These are phyloP conservation scores for Platycheirus albimanus DNA, from an alignment of 2,888 invertebrate species.

Conservation along the genomic window DNA sequence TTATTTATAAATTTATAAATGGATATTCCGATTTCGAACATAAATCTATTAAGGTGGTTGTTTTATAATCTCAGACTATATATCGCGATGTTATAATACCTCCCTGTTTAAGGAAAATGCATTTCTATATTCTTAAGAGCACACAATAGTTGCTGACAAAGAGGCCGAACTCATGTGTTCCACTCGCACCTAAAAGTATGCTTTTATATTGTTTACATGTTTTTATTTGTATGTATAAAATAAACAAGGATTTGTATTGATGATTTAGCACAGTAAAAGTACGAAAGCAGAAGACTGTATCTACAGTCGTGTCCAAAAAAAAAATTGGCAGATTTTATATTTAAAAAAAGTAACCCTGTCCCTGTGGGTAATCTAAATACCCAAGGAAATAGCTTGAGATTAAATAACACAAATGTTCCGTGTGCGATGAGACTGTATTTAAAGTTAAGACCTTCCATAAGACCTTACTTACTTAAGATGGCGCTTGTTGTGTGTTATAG, in stretches of 20 bases:
- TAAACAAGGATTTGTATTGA: not conserved
- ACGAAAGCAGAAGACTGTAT: conserved; percentile 4
- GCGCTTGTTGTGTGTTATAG: too few species aligned
- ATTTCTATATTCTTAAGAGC: conserved; percentile 21
- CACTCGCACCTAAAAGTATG: conserved; percentile 1
- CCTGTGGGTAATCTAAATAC: too few species aligned
- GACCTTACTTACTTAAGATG: too few species aligned
- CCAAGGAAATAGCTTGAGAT: too few species aligned
- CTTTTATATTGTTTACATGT: too few species aligned
- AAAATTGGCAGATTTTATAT: too few species aligned
- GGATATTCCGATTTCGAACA: not conserved
- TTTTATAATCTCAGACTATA: conserved; percentile 1
- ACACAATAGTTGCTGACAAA: conserved; percentile 5
- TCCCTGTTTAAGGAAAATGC: not conserved
- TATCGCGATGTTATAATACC: conserved; percentile 4
- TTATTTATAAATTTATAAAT: too few species aligned
- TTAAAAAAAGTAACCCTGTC: too few species aligned
- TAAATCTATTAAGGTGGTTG: conserved; percentile 6
- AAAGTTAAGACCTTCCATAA: too few species aligned
- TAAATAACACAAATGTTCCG: too few species aligned
- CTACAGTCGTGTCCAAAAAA: too few species aligned
- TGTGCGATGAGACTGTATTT: too few species aligned
- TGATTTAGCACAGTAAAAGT: conserved; percentile 13
- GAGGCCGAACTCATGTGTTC: conserved; percentile 4
- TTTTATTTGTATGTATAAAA: not conserved